Evolutionary conservation across 2,113 vertebrate species (phyloP).

Genomic region (Campylorhamphus procurvoides): DNA sequence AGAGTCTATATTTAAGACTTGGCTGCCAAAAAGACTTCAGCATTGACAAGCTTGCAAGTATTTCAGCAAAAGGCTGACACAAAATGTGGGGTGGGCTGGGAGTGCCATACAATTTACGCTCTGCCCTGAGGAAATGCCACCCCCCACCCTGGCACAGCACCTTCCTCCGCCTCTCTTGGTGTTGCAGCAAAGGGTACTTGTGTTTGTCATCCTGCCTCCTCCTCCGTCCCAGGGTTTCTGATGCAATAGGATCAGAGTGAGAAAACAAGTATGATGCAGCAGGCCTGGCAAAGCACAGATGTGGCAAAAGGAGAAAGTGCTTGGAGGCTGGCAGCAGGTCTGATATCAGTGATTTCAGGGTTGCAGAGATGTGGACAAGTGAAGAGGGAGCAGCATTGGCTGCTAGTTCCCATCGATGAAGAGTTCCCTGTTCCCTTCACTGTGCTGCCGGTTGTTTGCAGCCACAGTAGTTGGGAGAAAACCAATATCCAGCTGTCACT

Average conservation of each 20-base stretch:
- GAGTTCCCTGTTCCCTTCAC: neutral
- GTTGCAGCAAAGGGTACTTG: neutral
- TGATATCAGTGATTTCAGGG: neutral
- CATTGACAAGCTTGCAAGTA: neutral
- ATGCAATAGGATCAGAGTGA: neutral
- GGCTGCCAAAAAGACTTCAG: constrained; percentile 34
- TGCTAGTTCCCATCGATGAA: neutral
- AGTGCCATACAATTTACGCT: neutral
- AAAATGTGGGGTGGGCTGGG: neutral
- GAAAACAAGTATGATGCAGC: neutral
- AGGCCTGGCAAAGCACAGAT: neutral
- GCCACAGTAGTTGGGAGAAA: neutral
- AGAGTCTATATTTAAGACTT: constrained; percentile 44
- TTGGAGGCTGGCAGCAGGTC: neutral
- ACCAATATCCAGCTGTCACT: constrained; percentile 3
- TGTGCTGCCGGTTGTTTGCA: neutral
- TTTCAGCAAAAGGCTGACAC: neutral
- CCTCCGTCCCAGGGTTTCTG: neutral
- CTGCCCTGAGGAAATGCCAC: neutral
- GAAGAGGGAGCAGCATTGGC: neutral
- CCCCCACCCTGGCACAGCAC: neutral
- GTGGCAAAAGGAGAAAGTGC: neutral
- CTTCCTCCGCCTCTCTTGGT: neutral
- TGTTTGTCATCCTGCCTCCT: neutral
- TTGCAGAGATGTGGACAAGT: neutral